phyloP scores from a whole-genome alignment of 2,888 invertebrate species.

The Melitaea athalia region DNA sequence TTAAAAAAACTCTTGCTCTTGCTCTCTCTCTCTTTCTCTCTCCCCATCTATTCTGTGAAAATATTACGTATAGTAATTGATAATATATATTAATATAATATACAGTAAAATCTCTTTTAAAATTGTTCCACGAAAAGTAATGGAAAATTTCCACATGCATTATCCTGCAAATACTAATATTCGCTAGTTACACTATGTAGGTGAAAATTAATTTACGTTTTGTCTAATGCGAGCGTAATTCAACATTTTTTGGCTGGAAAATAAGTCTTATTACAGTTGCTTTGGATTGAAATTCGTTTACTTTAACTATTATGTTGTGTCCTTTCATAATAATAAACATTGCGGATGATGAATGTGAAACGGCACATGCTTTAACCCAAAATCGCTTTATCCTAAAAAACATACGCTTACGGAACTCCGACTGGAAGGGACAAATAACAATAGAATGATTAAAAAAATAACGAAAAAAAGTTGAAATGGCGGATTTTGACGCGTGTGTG shows the following conservation, averaged over 20 bases:
- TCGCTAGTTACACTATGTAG: constrained; percentile 39
- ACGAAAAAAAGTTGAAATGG: no score
- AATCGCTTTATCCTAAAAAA: constrained; percentile 46
- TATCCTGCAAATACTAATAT: constrained; percentile 35
- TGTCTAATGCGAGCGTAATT: constrained; percentile 21
- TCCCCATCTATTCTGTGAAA: no score
- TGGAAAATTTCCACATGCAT: constrained; percentile 28
- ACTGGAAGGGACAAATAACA: constrained; percentile 29
- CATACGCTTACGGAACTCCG: constrained; percentile 26
- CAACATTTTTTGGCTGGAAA: constrained; percentile 9
- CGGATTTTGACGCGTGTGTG: no score
- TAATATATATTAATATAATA: background rate
- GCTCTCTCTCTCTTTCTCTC: no score
- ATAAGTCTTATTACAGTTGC: background rate
- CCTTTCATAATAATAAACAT: constrained; percentile 32
- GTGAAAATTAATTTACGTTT: constrained; percentile 40
- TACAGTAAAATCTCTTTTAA: background rate
- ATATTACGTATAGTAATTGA: background rate
- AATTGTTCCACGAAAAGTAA: constrained; percentile 7
- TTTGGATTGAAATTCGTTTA: constrained; percentile 15
- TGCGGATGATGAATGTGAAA: constrained; percentile 56
- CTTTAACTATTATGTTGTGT: constrained; percentile 18
- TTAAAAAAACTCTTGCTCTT: no score
- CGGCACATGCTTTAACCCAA: constrained; percentile 55
- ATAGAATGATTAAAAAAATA: background rate